Evolutionary conservation across 2,888 invertebrate genomes (phyloP).

Genomic region (Strigamia maritima): DNA sequence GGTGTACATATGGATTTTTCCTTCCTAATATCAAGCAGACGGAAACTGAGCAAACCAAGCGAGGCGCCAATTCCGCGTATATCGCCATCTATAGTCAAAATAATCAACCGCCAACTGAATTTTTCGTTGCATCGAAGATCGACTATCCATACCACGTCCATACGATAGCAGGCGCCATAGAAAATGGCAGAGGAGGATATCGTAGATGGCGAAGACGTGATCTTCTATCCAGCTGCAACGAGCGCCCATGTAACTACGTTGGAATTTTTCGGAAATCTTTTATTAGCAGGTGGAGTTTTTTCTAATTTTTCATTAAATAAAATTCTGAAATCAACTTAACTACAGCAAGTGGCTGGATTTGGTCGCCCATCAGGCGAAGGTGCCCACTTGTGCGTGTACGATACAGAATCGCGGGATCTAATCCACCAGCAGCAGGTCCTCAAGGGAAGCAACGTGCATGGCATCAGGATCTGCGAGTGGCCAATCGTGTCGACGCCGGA

Average conservation of each 20-base stretch:
- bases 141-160: neutral
- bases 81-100: neutral
- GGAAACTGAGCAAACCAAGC: neutral
- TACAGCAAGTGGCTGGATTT: neutral
- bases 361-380: conserved; percentile 57
- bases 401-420: conserved; percentile 45
- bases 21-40: neutral
- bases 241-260: conserved; percentile 55
- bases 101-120: neutral
- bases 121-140: neutral
- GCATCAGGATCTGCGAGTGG: conserved; percentile 45
- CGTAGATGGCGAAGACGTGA: neutral
- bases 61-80: neutral
- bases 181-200: neutral
- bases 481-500: neutral
- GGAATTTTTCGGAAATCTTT: conserved; percentile 52
- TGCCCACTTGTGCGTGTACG: conserved; percentile 54
- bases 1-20: neutral
- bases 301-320: neutral
- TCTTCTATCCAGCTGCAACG: neutral
- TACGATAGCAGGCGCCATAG: neutral
- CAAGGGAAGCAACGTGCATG: conserved; percentile 61
- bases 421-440: conserved; percentile 49
- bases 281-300: conserved; percentile 56
- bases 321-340: conserved; percentile 33